Base-by-base conservation (phyloP, 2,888 invertebrate species). In the Drosophila yooni region DNA sequence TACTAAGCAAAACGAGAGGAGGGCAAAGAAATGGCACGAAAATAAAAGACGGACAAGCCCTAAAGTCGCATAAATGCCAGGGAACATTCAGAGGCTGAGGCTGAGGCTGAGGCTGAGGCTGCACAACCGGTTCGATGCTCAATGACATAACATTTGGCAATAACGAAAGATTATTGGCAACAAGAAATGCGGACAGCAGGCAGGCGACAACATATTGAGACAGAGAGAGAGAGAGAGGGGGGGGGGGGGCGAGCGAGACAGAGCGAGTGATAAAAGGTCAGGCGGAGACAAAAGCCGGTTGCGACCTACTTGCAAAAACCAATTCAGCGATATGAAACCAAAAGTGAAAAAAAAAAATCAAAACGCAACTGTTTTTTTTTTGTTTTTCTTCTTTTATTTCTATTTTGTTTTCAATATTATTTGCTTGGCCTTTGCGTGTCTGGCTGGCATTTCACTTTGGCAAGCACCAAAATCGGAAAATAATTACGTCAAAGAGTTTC, bases 71-170 rank as follows among this genome's bases (percentile, higher is more conserved):
- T 67, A 68, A 78, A 78, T 80, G 72, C 33, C 82, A 72, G 85
- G 77, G 82, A 67, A 81, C 81, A 70, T 70, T 74, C 69, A 71
- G 50, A 43, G 71, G 65, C 78, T 74, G 61, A 62, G 15, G 38
- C 15, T 15, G 18, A 36, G 13, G 21, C 46, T n/a, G 34, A 34
- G 5, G 13, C 43, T 43, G 50, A 27, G 50, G 75, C 79, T 79
- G 74, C 61, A 54, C 53, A 82, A 88, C 88, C 89, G 81, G 86
- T 89, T 79, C 78, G 72, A 70, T 75, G 66, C 56, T 56, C 75
- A 79, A 86, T 89, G 88, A 89, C 82, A 88, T 88, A 88, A 88
- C 86, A 79, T 77, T 62, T 79, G 84, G 76, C 77, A 81, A 72
- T 72, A 85, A 67, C 72, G 74, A 76, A 74, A 83, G 76, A 83